phyloP scores from a whole-genome alignment of 2,113 vertebrate species.

The Octodon degus region DNA sequence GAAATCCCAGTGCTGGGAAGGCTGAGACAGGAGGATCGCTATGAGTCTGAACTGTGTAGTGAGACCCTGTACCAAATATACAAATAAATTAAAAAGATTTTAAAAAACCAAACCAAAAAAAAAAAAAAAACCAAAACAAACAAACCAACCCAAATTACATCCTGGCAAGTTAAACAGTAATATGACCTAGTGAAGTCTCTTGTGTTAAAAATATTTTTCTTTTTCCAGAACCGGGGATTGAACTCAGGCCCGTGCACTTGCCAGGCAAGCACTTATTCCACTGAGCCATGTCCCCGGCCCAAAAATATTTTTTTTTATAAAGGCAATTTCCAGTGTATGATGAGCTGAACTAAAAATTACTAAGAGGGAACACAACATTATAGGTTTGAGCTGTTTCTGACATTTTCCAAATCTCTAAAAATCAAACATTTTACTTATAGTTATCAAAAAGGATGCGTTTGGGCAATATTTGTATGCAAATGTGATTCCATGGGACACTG shows the following conservation, averaged over 20 bases:
- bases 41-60: no score
- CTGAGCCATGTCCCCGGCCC: no score
- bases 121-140: no score
- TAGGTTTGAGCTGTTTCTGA: slow-evolving; percentile 15
- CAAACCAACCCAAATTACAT: background rate
- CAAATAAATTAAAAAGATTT: no score
- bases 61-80: no score
- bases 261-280: no score
- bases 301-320: no score
- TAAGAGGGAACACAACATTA: background rate
- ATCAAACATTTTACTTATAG: background rate
- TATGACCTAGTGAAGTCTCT: background rate
- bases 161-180: background rate
- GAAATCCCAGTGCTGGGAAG: no score
- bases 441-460: background rate
- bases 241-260: no score
- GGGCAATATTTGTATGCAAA: slow-evolving; percentile 17
- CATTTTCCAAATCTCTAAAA: slow-evolving; percentile 47
- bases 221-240: no score
- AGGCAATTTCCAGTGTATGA: background rate
- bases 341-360: background rate
- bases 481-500: background rate
- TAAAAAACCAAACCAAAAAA: no score
- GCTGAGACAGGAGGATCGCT: no score
- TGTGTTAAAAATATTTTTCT: background rate